phyloP scores from a whole-genome alignment of 2,888 invertebrate genomes.

The Trissonchulus latispiculum region DNA sequence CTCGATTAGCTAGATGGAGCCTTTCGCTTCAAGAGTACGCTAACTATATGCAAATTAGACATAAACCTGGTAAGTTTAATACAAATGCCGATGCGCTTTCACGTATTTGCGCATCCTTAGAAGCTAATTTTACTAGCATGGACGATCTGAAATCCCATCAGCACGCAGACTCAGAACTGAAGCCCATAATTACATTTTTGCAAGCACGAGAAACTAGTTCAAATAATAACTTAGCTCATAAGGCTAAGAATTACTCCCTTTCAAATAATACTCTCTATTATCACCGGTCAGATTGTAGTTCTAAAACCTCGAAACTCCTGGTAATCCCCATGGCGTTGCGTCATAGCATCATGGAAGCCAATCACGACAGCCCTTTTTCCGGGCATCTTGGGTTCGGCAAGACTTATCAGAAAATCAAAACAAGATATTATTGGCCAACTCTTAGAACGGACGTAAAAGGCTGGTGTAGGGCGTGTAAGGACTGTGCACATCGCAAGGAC shows the following conservation, averaged over 20 bases:
- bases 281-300: too few species aligned
- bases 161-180: too few species aligned
- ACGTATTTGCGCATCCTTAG: slow-evolving; percentile 29
- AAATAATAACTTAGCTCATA: too few species aligned
- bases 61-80: slow-evolving; percentile 45
- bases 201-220: too few species aligned
- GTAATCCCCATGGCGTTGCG: neutral
- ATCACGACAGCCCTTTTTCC: slow-evolving; percentile 22
- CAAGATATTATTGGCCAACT: slow-evolving; percentile 27
- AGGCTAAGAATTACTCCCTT: too few species aligned
- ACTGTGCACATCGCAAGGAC: slow-evolving; percentile 25
- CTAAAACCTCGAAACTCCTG: neutral
- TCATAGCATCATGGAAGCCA: neutral
- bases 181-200: too few species aligned
- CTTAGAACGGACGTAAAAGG: slow-evolving; percentile 25
- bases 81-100: slow-evolving; percentile 45
- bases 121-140: neutral
- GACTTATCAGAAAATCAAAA: slow-evolving; percentile 22
- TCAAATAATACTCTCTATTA: too few species aligned
- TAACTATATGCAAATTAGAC: slow-evolving; percentile 41
- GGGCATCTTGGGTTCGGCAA: slow-evolving; percentile 31
- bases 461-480: slow-evolving; percentile 23
- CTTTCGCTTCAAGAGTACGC: slow-evolving; percentile 45
- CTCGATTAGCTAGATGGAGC: slow-evolving; percentile 48
- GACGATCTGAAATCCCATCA: too few species aligned